Evolutionary conservation across 2,888 invertebrate species (phyloP).

Genomic region (Zootermopsis nevadensis): DNA sequence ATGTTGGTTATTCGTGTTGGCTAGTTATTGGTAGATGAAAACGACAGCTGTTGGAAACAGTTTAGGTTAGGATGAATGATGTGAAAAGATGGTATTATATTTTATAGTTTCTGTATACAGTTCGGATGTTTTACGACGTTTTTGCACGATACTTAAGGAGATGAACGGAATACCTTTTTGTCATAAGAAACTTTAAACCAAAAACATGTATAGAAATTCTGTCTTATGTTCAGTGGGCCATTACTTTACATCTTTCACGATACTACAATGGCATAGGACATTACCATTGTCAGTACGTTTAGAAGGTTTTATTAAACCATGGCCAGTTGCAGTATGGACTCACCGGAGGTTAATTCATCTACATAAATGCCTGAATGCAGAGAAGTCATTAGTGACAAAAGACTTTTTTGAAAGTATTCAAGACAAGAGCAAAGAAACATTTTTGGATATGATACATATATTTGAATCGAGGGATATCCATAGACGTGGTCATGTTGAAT

Average conservation of each 20-base stretch:
- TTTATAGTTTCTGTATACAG: too few species aligned
- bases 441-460: slow-evolving; percentile 78
- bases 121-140: too few species aligned
- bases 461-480: slow-evolving; percentile 77
- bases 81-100: too few species aligned
- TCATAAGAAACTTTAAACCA: not conserved
- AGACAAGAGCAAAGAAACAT: slow-evolving; percentile 74
- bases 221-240: not conserved
- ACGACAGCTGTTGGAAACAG: too few species aligned
- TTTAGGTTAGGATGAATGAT: too few species aligned
- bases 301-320: not conserved
- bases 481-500: slow-evolving; percentile 91
- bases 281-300: not conserved
- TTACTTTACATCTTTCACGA: not conserved
- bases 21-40: too few species aligned
- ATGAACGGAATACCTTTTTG: not conserved
- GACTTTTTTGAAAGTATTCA: slow-evolving; percentile 61
- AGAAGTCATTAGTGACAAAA: slow-evolving; percentile 26
- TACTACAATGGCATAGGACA: not conserved
- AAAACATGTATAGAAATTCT: slow-evolving; percentile 14
- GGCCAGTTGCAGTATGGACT: not conserved
- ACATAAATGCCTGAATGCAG: not conserved
- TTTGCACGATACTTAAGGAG: not conserved
- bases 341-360: not conserved
- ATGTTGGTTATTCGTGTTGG: too few species aligned